Evolutionary conservation across 2,888 invertebrate species (phyloP).

Genomic region (Dasypolia templi): DNA sequence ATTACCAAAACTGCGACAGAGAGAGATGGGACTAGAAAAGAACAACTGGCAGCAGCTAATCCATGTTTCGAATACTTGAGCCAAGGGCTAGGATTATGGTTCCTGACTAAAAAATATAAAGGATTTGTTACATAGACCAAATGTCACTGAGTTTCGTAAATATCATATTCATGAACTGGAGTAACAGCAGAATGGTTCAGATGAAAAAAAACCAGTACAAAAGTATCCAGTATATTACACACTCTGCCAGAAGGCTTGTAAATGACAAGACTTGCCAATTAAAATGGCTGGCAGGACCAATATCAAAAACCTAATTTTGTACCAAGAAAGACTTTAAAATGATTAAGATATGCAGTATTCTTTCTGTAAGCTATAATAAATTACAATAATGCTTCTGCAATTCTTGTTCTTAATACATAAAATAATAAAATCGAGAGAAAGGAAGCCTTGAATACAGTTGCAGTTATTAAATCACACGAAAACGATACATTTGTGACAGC

Average conservation of each 20-base stretch:
- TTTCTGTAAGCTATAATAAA: conserved; percentile 16
- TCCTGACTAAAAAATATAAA: neutral
- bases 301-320: conserved; percentile 6
- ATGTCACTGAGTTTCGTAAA: neutral
- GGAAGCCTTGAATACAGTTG: conserved; percentile 56
- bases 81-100: neutral
- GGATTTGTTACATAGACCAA: neutral
- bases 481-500: conserved; percentile 54
- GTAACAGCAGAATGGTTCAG: neutral
- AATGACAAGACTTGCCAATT: neutral
- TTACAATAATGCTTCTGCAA: conserved; percentile 17
- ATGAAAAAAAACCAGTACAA: too few species aligned
- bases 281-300: conserved; percentile 12
- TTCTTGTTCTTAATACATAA: conserved; percentile 34
- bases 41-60: neutral
- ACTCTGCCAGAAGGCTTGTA: neutral
- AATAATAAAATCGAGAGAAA: conserved; percentile 52
- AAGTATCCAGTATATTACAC: neutral
- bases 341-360: conserved; percentile 1
- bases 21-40: neutral
- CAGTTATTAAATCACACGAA: conserved; percentile 52
- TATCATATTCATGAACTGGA: neutral
- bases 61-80: neutral
- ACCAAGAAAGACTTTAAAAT: conserved; percentile 25
- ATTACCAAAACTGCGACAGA: conserved; percentile 14